These are phyloP conservation scores for Buphagus erythrorhynchus DNA, from an alignment of 2,797 vertebrate genomes.

Conservation along the genomic window DNA sequence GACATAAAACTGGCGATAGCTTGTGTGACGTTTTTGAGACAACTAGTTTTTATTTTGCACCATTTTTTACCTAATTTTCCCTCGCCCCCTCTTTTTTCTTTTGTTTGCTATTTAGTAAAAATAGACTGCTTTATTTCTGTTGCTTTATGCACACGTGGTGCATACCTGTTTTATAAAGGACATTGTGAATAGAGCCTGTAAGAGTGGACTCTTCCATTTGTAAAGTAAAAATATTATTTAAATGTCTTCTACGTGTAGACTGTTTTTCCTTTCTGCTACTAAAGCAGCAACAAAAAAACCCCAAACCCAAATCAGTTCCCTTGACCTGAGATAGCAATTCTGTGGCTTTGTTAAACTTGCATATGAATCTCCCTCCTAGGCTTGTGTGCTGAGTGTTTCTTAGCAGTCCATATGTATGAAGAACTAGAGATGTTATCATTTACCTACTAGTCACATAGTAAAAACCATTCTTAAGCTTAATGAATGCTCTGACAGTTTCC, in stretches of 20 bases:
- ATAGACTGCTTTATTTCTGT: not conserved
- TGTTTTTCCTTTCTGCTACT: not conserved
- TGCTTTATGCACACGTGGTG: not conserved
- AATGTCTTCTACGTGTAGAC: accelerated
- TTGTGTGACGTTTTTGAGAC: not conserved
- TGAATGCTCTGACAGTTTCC: not conserved
- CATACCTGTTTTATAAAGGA: not conserved
- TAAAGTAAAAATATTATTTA: not conserved
- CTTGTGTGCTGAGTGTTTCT: not conserved
- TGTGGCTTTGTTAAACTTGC: not conserved
- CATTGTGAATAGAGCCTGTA: not conserved
- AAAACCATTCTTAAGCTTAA: not conserved
- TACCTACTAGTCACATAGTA: not conserved
- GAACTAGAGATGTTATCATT: not conserved
- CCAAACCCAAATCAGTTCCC: not conserved
- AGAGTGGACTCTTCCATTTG: not conserved
- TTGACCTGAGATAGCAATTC: not conserved
- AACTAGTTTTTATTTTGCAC: not conserved
- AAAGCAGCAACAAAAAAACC: not conserved
- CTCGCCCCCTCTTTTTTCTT: accelerated
- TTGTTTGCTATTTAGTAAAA: not conserved
- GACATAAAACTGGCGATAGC: not conserved
- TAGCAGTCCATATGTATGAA: not conserved
- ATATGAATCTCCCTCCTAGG: not conserved
- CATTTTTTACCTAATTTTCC: not conserved